These are phyloP conservation scores for Holotrichia oblita DNA, from an alignment of 1,140 invertebrate genomes.

Conservation along the genomic window DNA sequence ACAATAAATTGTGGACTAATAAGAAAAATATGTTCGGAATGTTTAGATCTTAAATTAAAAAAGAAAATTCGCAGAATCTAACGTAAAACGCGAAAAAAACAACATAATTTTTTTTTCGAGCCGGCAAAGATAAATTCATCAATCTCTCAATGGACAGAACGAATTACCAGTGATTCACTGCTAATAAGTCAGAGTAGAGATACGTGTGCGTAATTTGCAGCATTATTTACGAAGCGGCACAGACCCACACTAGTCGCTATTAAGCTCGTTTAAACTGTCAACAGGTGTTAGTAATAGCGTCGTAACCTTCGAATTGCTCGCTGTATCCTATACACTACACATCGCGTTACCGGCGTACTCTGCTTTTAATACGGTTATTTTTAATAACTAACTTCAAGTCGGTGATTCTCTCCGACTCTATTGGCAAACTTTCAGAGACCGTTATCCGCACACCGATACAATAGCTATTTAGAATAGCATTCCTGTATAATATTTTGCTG, in stretches of 20 bases:
- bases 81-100: neutral
- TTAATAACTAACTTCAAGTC: neutral
- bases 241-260: neutral
- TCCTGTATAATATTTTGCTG: too few relatives aligned
- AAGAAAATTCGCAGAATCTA: neutral
- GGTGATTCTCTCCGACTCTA: neutral
- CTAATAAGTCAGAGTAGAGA: neutral
- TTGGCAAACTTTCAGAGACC: neutral
- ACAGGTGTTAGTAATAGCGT: conserved; percentile 16
- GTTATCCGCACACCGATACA: neutral
- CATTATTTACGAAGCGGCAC: neutral
- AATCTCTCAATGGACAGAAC: neutral
- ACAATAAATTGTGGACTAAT: too few relatives aligned
- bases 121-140: neutral
- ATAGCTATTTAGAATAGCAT: too few relatives aligned
- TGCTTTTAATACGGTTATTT: neutral
- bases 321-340: neutral
- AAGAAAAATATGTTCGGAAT: neutral
- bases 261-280: conserved; percentile 7
- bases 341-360: neutral
- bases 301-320: conserved; percentile 10
- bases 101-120: neutral
- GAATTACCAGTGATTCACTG: neutral
- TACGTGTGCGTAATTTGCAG: neutral
- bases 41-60: neutral